Evolutionary conservation across 1,140 invertebrate species (phyloP).

Genomic region (Hyphantria cunea): DNA sequence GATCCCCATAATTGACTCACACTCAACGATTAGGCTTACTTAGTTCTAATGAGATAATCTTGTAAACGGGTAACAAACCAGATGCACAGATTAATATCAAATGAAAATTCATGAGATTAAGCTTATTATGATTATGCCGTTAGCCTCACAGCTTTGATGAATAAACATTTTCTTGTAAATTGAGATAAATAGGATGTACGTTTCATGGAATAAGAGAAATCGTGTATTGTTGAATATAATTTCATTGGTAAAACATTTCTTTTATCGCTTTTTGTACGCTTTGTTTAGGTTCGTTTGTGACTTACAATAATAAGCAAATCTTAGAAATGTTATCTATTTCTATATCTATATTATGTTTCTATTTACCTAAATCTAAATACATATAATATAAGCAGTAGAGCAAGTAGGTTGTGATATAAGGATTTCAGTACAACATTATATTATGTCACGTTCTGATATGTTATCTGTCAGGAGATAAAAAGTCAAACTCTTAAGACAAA

Average conservation of each 20-base stretch:
- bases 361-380: background rate
- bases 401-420: no score
- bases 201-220: background rate
- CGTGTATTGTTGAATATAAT: background rate
- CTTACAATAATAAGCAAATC: background rate
- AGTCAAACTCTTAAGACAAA: no score
- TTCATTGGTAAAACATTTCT: background rate
- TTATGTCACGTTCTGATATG: no score
- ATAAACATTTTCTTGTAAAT: constrained; percentile 11
- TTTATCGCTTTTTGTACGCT: no score
- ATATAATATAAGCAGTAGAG: no score
- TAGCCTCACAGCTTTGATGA: constrained; percentile 19
- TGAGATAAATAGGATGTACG: background rate
- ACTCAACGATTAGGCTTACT: background rate
- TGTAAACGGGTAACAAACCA: constrained; percentile 16
- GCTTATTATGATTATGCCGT: constrained; percentile 15
- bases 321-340: background rate
- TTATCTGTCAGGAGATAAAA: no score
- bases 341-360: background rate
- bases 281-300: no score
- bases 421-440: no score
- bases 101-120: constrained; percentile 24
- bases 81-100: constrained; percentile 21
- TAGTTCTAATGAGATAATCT: constrained; percentile 3
- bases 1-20: background rate